Conservation (phyloP, 2,888 invertebrate genomes). For the Phortica okadai region DNA sequence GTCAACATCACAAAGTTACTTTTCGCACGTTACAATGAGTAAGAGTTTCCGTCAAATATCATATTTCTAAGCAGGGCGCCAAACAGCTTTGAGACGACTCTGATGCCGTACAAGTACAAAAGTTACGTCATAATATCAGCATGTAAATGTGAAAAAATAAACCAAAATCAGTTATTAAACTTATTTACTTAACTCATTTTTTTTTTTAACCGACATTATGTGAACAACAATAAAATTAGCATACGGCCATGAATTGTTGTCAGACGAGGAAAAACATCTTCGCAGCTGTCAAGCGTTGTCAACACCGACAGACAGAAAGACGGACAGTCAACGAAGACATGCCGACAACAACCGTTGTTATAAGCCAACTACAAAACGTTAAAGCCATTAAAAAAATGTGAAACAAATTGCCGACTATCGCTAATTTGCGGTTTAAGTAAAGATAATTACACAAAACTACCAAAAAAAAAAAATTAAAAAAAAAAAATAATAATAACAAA, state of each 20-base stretch:
- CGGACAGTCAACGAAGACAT: neutral
- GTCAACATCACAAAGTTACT: neutral
- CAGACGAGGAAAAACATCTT: neutral
- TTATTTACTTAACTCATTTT: conserved; percentile 19
- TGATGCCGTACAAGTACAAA: neutral
- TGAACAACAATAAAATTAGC: conserved; percentile 28
- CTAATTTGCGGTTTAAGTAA: conserved; percentile 30
- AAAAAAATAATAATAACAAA: neutral
- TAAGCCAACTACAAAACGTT: neutral
- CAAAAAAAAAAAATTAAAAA: conserved; percentile 13
- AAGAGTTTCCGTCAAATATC: neutral
- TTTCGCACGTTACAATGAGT: neutral
- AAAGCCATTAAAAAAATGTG: conserved; percentile 28
- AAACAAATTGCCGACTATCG: conserved; percentile 3
- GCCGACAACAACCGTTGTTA: neutral
- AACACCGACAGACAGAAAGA: neutral
- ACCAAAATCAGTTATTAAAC: neutral
- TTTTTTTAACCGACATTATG: neutral
- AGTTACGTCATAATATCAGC: neutral
- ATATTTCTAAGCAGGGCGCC: neutral
- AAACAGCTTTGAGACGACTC: neutral
- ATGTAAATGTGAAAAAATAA: neutral
- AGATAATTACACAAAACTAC: conserved; percentile 18
- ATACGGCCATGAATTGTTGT: conserved; percentile 23
- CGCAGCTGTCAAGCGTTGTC: conserved; percentile 1